A percentile compares a stretch with the other conserved stretches of the same genome.
Evolutionary conservation across 2,888 invertebrate genomes (phyloP).

Genomic region (Sinotaia quadrata): DNA sequence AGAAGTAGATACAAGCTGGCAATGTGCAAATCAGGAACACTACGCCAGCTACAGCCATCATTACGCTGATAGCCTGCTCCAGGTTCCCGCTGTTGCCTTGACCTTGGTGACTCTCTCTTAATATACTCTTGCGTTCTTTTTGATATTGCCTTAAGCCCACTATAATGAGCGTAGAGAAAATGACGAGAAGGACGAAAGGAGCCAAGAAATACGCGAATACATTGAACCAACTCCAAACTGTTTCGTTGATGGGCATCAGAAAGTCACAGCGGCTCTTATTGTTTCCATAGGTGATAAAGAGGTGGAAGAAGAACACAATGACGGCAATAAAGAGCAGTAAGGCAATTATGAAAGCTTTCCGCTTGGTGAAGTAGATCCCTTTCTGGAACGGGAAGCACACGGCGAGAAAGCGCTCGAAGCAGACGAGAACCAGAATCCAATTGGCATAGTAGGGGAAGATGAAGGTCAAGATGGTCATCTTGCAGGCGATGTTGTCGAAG

Average conservation of each 20-base stretch:
- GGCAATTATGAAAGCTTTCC: constrained; percentile 25
- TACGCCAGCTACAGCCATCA: constrained; percentile 35
- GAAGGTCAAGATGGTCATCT: constrained; percentile 24
- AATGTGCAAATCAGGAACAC: constrained; percentile 35
- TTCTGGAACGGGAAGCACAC: constrained; percentile 53
- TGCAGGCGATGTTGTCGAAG: constrained; percentile 31
- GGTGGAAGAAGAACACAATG: constrained; percentile 13
- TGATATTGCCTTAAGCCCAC: constrained; percentile 29
- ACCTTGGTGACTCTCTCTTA: not conserved
- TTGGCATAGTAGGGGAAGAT: constrained; percentile 33
- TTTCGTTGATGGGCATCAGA: constrained; percentile 6
- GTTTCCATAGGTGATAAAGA: constrained; percentile 18
- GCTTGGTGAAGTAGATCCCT: constrained; percentile 30
- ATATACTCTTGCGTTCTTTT: constrained; percentile 22
- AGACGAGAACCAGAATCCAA: constrained; percentile 41
- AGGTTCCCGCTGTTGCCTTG: constrained; percentile 15
- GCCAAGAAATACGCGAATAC: constrained; percentile 33
- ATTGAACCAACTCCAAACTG: constrained; percentile 40
- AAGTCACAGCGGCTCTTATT: constrained; percentile 3
- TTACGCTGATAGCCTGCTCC: constrained; percentile 36
- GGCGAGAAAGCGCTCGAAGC: constrained; percentile 45
- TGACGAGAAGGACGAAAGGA: constrained; percentile 31
- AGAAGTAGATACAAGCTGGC: constrained; percentile 28
- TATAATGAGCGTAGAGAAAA: constrained; percentile 36
- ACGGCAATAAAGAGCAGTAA: constrained; percentile 6